A percentile compares a stretch with the other conserved stretches of the same genome.
phyloP scores from a whole-genome alignment of 2,797 vertebrate species.

The Myotis findleyi region DNA sequence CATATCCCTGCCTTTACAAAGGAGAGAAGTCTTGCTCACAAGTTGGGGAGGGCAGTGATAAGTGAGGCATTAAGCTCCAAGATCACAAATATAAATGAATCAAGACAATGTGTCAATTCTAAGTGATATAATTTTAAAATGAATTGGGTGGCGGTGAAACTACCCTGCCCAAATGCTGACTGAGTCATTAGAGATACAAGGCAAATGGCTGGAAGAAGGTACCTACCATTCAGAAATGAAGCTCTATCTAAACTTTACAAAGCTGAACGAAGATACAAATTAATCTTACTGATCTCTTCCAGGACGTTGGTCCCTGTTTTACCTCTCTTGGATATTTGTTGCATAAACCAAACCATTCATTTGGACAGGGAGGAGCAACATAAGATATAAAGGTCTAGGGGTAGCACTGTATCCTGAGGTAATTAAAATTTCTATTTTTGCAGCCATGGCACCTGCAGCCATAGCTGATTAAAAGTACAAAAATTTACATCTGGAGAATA shows the following conservation, averaged over 20 bases:
- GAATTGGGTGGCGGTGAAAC: slow-evolving; percentile 76
- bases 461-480: slow-evolving; percentile 83
- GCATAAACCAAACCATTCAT: slow-evolving; percentile 80
- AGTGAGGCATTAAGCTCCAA: slow-evolving; percentile 77
- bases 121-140: slow-evolving; percentile 79
- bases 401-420: slow-evolving; percentile 57
- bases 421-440: slow-evolving; percentile 82
- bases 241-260: slow-evolving; percentile 73
- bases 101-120: slow-evolving; percentile 78
- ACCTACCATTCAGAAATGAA: slow-evolving; percentile 76
- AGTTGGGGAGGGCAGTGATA: slow-evolving; percentile 39
- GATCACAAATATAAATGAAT: slow-evolving; percentile 78
- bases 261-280: slow-evolving; percentile 66
- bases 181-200: slow-evolving; percentile 63
- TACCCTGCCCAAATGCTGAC: slow-evolving; percentile 70
- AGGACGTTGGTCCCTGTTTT: slow-evolving; percentile 75
- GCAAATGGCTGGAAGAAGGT: slow-evolving; percentile 71
- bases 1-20: slow-evolving; percentile 80
- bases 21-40: slow-evolving; percentile 79
- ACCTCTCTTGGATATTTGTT: slow-evolving; percentile 82
- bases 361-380: slow-evolving; percentile 81
- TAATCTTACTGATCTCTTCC: slow-evolving; percentile 63
- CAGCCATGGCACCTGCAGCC: slow-evolving; percentile 70
- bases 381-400: slow-evolving; percentile 77
- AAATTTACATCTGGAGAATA: slow-evolving; percentile 81